Percentiles rank a stretch among this genome's conserved stretches.
These are phyloP conservation scores for Ceratitis capitata DNA, from an alignment of 1,140 invertebrate genomes.

Conservation along the genomic window DNA sequence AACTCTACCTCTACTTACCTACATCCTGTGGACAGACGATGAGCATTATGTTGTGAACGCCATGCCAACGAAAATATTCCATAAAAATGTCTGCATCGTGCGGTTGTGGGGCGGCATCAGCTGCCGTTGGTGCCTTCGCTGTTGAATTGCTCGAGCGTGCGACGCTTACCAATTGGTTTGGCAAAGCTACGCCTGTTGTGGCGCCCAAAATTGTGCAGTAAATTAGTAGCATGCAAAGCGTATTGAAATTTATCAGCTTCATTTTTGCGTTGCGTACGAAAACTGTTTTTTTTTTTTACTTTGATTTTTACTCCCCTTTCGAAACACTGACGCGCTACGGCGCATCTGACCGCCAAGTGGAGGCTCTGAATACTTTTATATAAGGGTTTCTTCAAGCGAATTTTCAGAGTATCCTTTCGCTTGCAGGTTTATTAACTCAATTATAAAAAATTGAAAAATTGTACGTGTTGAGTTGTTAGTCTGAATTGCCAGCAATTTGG, in stretches of 20 bases:
- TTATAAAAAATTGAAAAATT: neutral
- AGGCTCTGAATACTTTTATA: neutral
- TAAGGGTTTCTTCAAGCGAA: neutral
- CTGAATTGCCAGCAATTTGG: neutral
- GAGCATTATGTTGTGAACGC: conserved; percentile 58
- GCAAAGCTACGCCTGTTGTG: neutral
- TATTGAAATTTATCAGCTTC: neutral
- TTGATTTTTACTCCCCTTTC: neutral
- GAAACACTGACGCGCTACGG: neutral
- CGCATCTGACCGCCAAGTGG: neutral
- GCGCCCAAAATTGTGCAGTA: neutral
- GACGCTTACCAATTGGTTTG: neutral
- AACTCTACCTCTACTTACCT: conserved; percentile 50
- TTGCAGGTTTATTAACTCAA: neutral
- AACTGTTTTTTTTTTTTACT: neutral
- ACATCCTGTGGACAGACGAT: conserved; percentile 60
- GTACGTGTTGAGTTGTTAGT: neutral
- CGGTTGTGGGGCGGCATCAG: neutral
- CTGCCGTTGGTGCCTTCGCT: neutral
- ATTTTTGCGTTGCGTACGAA: neutral
- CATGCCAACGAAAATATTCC: conserved; percentile 60
- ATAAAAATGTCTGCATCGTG: conserved; percentile 45
- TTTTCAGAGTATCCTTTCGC: neutral
- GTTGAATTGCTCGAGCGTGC: neutral
- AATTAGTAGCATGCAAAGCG: neutral